Evolutionary conservation across 35 echinoderm and acorn worm species (phyloP).

Genomic region (Eucidaris tribuloides): DNA sequence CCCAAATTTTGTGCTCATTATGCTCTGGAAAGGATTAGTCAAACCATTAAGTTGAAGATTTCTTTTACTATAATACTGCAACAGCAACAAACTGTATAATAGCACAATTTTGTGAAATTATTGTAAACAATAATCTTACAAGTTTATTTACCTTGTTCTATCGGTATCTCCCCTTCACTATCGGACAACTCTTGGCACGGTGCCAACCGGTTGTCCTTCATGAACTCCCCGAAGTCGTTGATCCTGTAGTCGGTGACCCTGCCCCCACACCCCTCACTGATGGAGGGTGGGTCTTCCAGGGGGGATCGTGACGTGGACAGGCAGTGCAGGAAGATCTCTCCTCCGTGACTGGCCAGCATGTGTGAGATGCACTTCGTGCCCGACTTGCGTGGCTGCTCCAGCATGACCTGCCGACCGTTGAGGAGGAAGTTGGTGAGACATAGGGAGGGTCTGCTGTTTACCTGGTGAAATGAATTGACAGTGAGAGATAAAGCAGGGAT

Average conservation of each 20-base stretch:
- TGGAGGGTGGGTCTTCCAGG: constrained; percentile 94
- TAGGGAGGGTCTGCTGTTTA: constrained; percentile 90
- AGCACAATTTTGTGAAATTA: too few species aligned
- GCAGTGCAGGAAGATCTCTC: constrained; percentile 94
- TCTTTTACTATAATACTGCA: too few species aligned
- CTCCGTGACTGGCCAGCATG: constrained; percentile 98
- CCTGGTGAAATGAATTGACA: constrained; percentile 43
- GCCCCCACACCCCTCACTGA: constrained; percentile 93
- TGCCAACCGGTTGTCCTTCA: constrained; percentile 78
- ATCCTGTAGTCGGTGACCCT: constrained; percentile 97
- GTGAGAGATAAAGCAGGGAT: neutral
- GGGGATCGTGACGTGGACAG: constrained; percentile 68
- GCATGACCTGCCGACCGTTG: constrained; percentile 93
- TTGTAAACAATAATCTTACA: too few species aligned
- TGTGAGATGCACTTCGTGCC: constrained; percentile 87
- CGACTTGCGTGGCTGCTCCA: constrained; percentile 86
- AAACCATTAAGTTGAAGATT: too few species aligned
- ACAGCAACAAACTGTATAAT: too few species aligned
- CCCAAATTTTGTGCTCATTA: too few species aligned
- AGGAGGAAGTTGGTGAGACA: constrained; percentile 98
- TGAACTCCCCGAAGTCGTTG: constrained; percentile 95
- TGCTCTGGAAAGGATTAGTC: too few species aligned
- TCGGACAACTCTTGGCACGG: constrained; percentile 61
- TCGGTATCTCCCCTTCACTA: constrained; percentile 55
- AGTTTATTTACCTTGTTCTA: constrained; percentile 80